Percentiles rank a stretch among this genome's conserved stretches.
phyloP scores from a whole-genome alignment of 2,888 invertebrate genomes.

The Dichetophora obliterata region DNA sequence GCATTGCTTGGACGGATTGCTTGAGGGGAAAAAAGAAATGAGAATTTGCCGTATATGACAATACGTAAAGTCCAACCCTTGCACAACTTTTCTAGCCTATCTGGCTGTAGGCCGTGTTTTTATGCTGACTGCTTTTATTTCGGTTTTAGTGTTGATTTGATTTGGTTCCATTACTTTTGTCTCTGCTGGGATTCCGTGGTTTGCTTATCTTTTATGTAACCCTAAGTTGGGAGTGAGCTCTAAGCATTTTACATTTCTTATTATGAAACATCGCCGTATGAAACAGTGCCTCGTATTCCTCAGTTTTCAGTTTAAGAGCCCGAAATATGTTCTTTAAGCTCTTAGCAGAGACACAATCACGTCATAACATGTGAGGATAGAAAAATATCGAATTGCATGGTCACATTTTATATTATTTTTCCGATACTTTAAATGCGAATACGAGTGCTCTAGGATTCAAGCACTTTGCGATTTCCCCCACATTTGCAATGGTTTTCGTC shows the following conservation, averaged over 20 bases:
- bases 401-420: constrained; percentile 19
- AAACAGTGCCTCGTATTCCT: not conserved
- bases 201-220: not conserved
- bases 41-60: too few relatives aligned
- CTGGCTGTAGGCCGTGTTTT: too few relatives aligned
- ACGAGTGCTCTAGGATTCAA: constrained; percentile 48
- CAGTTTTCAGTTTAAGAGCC: too few relatives aligned
- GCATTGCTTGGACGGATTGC: not conserved
- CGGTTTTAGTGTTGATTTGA: constrained; percentile 1
- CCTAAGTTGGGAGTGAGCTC: too few relatives aligned
- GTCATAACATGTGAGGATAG: not conserved
- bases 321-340: not conserved
- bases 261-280: not conserved
- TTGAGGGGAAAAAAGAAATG: not conserved
- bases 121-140: not conserved
- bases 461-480: constrained; percentile 59
- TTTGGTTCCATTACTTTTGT: not conserved
- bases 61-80: too few relatives aligned
- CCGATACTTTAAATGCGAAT: not conserved
- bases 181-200: not conserved
- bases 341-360: constrained; percentile 16
- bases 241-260: too few relatives aligned
- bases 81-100: too few relatives aligned
- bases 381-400: constrained; percentile 31
- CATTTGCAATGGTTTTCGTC: not conserved